Conservation (phyloP, 2,797 vertebrate genomes). For the Pteropus rufus region DNA sequence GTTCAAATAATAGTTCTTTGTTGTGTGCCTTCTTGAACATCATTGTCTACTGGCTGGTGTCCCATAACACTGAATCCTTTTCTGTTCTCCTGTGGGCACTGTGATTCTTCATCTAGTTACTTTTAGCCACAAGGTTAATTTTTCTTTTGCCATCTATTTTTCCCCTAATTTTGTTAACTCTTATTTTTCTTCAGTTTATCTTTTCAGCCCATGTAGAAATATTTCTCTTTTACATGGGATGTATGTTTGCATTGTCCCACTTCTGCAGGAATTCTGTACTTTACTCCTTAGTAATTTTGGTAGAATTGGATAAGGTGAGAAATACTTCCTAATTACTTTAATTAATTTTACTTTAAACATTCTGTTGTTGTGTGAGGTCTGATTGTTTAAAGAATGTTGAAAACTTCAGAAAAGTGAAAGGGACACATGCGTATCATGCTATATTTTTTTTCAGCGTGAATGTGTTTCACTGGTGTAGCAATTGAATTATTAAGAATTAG, state of each 20-base stretch:
- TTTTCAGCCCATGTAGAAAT: not conserved
- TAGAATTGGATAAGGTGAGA: not conserved
- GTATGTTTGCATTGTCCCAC: not conserved
- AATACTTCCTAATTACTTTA: not conserved
- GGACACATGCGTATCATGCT: not conserved
- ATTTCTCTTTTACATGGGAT: not conserved
- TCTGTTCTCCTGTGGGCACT: not conserved
- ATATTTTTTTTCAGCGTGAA: not conserved
- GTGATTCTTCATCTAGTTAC: not conserved
- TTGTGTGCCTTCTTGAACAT: not conserved
- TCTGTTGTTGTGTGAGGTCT: not conserved
- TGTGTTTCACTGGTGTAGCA: not conserved
- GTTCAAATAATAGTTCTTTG: not conserved
- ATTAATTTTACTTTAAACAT: not conserved
- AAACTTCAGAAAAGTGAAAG: not conserved
- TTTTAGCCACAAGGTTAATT: not conserved
- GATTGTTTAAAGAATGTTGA: conserved; percentile 9
- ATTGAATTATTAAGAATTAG: not conserved
- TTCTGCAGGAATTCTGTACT: not conserved
- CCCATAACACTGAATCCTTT: not conserved
- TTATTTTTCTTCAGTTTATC: not conserved
- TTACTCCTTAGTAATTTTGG: not conserved
- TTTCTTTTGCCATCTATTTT: conserved; percentile 19
- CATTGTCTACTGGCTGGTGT: not conserved
- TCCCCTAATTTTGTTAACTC: not conserved